A percentile compares a stretch with the other conserved stretches of the same genome.
phyloP scores from a whole-genome alignment of 2,113 vertebrate species.

The Anarrhichthys ocellatus region DNA sequence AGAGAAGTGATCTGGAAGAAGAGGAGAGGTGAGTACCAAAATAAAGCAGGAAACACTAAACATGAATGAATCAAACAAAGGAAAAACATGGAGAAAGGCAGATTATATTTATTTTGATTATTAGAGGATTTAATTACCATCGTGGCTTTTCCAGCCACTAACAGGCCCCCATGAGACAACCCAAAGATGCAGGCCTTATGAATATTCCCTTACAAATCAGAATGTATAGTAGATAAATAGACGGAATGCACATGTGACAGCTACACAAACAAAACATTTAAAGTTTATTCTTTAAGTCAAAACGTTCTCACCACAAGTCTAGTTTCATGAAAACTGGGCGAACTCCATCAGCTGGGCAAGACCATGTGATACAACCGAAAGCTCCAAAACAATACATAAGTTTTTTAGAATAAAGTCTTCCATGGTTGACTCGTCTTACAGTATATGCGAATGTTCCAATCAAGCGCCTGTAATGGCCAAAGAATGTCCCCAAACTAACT shows the following conservation, averaged over 20 bases:
- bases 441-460: not conserved
- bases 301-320: not conserved
- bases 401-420: constrained; percentile 12
- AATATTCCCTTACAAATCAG: not conserved
- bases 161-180: not conserved
- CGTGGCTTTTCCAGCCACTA: not conserved
- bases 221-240: not conserved
- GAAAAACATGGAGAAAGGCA: not conserved
- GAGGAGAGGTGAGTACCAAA: not conserved
- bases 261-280: not conserved
- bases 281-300: not conserved
- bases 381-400: not conserved
- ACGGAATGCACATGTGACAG: not conserved
- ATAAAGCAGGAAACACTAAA: not conserved
- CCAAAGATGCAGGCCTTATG: not conserved
- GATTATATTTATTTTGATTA: not conserved
- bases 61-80: not conserved
- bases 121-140: not conserved
- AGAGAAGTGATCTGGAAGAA: not conserved
- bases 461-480: constrained; percentile 34
- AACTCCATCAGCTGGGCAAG: not conserved
- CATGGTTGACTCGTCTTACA: not conserved
- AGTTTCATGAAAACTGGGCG: not conserved
- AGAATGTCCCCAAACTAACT: constrained; percentile 33
- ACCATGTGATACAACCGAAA: constrained; percentile 5